These are phyloP conservation scores for Ferdinandea cuprea DNA, from an alignment of 2,888 invertebrate species.

Conservation along the genomic window DNA sequence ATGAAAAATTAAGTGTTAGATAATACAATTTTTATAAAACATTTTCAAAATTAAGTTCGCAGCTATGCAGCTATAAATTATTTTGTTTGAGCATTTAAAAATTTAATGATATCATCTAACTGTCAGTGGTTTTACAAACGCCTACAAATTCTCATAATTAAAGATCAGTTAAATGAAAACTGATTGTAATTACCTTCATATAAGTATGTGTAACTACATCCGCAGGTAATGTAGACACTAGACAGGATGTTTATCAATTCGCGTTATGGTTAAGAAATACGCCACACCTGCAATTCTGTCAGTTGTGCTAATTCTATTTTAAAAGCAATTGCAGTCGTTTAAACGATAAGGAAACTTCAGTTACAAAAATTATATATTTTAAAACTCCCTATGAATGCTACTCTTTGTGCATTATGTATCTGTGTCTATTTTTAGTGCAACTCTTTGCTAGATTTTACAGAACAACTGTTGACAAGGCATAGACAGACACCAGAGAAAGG, in stretches of 20 bases:
- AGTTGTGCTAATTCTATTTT: slow-evolving; percentile 12
- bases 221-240: slow-evolving; percentile 4
- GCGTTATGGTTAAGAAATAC: slow-evolving; percentile 19
- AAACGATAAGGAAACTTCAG: slow-evolving; percentile 2
- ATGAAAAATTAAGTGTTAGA: too few relatives aligned
- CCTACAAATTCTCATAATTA: neutral
- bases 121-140: neutral
- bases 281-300: slow-evolving; percentile 18
- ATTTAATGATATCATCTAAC: neutral
- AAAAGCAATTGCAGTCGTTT: slow-evolving; percentile 4
- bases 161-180: slow-evolving; percentile 8
- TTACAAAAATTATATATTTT: neutral
- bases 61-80: too few relatives aligned
- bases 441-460: neutral
- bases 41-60: too few relatives aligned
- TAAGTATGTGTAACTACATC: neutral
- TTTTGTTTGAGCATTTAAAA: too few relatives aligned
- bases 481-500: slow-evolving; percentile 2
- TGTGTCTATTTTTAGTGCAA: slow-evolving; percentile 37
- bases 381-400: neutral
- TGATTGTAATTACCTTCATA: slow-evolving; percentile 19
- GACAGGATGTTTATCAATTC: slow-evolving; percentile 55
- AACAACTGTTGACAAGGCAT: neutral
- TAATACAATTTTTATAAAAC: too few relatives aligned
- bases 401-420: too few relatives aligned